These are phyloP conservation scores for Leucoptera coffeella DNA, from an alignment of 2,888 invertebrate genomes.

Conservation along the genomic window DNA sequence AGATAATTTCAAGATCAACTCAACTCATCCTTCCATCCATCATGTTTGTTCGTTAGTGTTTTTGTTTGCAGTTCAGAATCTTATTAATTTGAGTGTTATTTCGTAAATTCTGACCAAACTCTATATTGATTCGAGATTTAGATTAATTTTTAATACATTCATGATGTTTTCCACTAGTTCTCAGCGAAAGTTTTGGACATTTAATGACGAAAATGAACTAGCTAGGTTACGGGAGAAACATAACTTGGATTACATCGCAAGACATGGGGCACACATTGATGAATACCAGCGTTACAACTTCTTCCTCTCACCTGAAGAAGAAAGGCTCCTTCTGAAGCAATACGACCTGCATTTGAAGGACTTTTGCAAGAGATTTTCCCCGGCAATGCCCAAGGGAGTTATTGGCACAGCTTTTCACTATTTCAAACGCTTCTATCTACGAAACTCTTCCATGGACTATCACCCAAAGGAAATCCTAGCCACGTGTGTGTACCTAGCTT, in stretches of 20 bases:
- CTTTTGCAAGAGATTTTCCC: constrained; percentile 87
- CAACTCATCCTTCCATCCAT: no score
- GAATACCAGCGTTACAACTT: constrained; percentile 54
- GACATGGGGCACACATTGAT: constrained; percentile 59
- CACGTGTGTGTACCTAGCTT: constrained; percentile 89
- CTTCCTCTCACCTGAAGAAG: constrained; percentile 81
- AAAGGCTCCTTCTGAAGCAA: constrained; percentile 71
- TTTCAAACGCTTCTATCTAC: constrained; percentile 92
- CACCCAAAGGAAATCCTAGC: constrained; percentile 96
- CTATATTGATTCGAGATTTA: neutral
- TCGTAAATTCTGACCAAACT: neutral
- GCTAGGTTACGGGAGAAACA: constrained; percentile 67
- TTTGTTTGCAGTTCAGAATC: neutral
- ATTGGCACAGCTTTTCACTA: constrained; percentile 92
- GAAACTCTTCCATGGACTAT: constrained; percentile 95
- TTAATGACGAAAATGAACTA: constrained; percentile 74
- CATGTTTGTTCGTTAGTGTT: neutral
- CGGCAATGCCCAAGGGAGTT: constrained; percentile 90
- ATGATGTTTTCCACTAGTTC: constrained; percentile 89
- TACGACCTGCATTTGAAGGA: constrained; percentile 85
- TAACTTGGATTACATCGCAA: constrained; percentile 69
- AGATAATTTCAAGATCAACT: no score
- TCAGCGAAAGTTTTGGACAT: constrained; percentile 89
- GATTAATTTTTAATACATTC: neutral
- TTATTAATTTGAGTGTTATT: neutral